Conservation (phyloP, 2,113 vertebrate species). For the Chaetura pelagica region DNA sequence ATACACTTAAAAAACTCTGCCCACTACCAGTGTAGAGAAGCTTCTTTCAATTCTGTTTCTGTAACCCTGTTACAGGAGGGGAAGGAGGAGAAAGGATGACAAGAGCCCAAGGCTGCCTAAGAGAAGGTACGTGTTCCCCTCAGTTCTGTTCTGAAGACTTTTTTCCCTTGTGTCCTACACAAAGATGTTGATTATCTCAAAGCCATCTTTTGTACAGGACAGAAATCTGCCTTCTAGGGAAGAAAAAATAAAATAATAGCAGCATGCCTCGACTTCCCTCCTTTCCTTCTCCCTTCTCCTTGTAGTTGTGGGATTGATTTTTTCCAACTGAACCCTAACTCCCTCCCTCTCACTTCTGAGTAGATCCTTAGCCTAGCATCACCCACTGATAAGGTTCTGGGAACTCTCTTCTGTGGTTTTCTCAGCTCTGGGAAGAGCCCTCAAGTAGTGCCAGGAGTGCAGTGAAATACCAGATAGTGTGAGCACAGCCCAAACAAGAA, state of each 20-base stretch:
- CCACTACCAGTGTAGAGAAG: not conserved
- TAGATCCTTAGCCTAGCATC: not conserved
- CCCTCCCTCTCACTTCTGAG: not conserved
- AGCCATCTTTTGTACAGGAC: not conserved
- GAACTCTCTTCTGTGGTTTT: not conserved
- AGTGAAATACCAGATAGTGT: not conserved
- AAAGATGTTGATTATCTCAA: not conserved
- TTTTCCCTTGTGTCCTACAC: not conserved
- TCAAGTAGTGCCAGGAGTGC: not conserved
- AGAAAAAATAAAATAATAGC: not conserved
- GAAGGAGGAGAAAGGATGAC: slow-evolving; percentile 94
- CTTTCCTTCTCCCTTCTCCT: not conserved
- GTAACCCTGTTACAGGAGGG: slow-evolving; percentile 82
- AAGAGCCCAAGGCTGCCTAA: slow-evolving; percentile 95
- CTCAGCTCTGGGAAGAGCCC: not conserved
- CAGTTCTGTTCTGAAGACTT: not conserved
- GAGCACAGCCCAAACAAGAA: not conserved
- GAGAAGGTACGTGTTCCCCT: slow-evolving; percentile 82
- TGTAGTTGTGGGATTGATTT: not conserved
- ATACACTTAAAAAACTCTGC: not conserved
- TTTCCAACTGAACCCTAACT: not conserved
- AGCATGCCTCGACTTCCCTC: not conserved
- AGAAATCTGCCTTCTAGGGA: not conserved
- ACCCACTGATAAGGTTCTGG: not conserved
- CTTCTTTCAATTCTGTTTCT: not conserved